phyloP scores from a whole-genome alignment of 2,797 vertebrate genomes.

The Propithecus deckenii region DNA sequence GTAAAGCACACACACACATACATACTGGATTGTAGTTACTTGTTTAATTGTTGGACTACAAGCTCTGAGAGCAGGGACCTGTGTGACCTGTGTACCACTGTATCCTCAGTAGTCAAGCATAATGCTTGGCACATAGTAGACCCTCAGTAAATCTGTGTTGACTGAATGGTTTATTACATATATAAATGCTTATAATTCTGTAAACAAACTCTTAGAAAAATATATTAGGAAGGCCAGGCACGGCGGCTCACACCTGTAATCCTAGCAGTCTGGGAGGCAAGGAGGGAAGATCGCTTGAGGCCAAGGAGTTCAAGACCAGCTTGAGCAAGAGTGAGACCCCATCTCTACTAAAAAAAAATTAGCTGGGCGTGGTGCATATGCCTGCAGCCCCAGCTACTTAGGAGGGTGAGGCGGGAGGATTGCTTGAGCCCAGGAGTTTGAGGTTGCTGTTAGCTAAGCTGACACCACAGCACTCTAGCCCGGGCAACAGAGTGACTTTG shows the following conservation, averaged over 20 bases:
- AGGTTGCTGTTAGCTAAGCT: background rate
- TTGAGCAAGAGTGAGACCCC: too few species aligned
- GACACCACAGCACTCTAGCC: too few species aligned
- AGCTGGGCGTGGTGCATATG: too few species aligned
- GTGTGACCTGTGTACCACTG: background rate
- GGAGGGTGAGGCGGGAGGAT: too few species aligned
- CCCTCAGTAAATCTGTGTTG: background rate
- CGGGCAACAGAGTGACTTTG: background rate
- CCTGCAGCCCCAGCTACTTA: too few species aligned
- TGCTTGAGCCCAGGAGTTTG: too few species aligned
- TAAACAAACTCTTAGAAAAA: conserved; percentile 24
- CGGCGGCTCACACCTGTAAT: too few species aligned
- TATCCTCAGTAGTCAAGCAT: background rate
- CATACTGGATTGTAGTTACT: background rate
- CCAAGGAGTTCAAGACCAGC: too few species aligned
- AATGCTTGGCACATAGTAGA: background rate
- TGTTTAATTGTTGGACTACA: background rate
- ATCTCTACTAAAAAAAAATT: too few species aligned
- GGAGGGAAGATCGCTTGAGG: too few species aligned
- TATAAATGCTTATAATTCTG: background rate
- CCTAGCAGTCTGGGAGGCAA: too few species aligned
- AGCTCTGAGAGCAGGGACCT: background rate
- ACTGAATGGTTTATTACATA: conserved; percentile 3
- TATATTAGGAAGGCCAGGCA: background rate
- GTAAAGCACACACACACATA: background rate